phyloP scores from a whole-genome alignment of 2,113 vertebrate species.

The Athene noctua region DNA sequence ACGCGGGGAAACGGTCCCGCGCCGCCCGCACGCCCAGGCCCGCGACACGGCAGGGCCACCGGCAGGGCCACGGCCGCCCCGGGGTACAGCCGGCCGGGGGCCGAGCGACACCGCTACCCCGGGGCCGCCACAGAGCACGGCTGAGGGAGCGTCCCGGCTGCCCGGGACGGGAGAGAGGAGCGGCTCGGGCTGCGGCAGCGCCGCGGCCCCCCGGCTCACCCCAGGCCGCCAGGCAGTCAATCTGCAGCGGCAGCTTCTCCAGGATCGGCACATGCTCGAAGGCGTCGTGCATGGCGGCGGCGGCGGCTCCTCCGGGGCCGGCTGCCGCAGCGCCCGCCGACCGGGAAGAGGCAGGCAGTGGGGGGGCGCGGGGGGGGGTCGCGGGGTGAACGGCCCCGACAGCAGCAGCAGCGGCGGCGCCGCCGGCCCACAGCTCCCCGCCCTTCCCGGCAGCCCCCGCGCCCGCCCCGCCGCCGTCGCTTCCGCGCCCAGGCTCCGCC shows the following conservation, averaged over 20 bases:
- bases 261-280: constrained; percentile 92
- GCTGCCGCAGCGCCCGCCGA: not conserved
- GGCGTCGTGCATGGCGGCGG: constrained; percentile 93
- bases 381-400: not conserved
- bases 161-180: not conserved
- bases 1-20: too few relatives aligned
- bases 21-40: not conserved
- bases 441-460: not conserved
- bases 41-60: not conserved
- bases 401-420: not conserved
- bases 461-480: not conserved
- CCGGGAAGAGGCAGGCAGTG: too few relatives aligned
- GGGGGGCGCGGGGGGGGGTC: too few relatives aligned
- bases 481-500: not conserved
- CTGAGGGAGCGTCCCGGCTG: not conserved
- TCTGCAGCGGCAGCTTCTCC: constrained; percentile 95
- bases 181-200: not conserved
- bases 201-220: constrained; percentile 75
- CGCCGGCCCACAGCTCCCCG: not conserved
- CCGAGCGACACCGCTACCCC: not conserved
- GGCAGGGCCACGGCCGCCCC: too few relatives aligned
- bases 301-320: not conserved
- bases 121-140: too few relatives aligned
- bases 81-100: not conserved
- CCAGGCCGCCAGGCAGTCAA: constrained; percentile 95